Percentiles rank a stretch among this genome's conserved stretches.
These are phyloP conservation scores for Amiota minor DNA, from an alignment of 2,888 invertebrate genomes.

Conservation along the genomic window DNA sequence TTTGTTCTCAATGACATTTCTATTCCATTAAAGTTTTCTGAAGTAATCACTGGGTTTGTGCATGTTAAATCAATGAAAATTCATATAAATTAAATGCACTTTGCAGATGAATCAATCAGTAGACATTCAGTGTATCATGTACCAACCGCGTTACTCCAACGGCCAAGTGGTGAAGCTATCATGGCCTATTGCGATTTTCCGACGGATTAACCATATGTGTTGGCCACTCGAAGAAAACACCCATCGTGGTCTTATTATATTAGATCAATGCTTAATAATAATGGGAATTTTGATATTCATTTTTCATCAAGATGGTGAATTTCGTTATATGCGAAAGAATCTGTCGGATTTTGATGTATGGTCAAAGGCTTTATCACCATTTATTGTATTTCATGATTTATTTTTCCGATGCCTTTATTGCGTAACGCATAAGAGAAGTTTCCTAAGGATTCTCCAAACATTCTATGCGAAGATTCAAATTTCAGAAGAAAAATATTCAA, in stretches of 20 bases:
- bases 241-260: slow-evolving; percentile 25
- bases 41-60: no score
- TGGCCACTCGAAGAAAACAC: slow-evolving; percentile 60
- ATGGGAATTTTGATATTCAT: slow-evolving; percentile 47
- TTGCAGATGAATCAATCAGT: no score
- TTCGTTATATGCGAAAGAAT: slow-evolving; percentile 52
- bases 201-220: slow-evolving; percentile 54
- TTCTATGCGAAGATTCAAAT: slow-evolving; percentile 60
- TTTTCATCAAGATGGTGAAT: slow-evolving; percentile 56
- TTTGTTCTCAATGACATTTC: no score
- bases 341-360: slow-evolving; percentile 50
- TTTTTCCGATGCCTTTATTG: slow-evolving; percentile 54
- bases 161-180: slow-evolving; percentile 53
- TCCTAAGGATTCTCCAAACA: slow-evolving; percentile 51
- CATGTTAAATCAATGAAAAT: no score
- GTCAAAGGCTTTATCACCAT: slow-evolving; percentile 60
- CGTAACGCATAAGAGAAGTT: slow-evolving; percentile 35
- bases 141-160: slow-evolving; percentile 55
- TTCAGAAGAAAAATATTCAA: slow-evolving; percentile 46
- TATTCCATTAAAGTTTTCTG: no score
- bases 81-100: no score
- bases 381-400: slow-evolving; percentile 57
- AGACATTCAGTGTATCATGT: slow-evolving; percentile 39
- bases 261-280: slow-evolving; percentile 45
- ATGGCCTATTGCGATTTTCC: slow-evolving; percentile 55